A percentile compares a stretch with the other conserved stretches of the same genome.
These are phyloP conservation scores for Tricholaema leucomelas DNA, from an alignment of 2,113 vertebrate species.

Conservation along the genomic window DNA sequence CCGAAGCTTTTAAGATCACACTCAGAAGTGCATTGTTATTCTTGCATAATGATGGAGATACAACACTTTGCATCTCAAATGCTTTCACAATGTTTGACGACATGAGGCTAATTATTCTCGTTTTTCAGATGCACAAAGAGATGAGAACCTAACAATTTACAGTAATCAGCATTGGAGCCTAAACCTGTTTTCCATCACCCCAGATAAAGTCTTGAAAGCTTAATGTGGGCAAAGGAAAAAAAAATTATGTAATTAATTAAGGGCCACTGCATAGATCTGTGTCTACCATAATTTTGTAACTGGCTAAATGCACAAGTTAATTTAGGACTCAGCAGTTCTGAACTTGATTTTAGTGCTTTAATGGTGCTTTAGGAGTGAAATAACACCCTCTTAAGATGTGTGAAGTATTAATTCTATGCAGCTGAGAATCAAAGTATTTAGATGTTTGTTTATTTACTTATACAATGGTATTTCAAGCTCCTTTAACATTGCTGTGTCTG, in stretches of 20 bases:
- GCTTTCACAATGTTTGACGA: neutral
- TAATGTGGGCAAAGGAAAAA: neutral
- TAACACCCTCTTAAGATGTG: conserved; percentile 22
- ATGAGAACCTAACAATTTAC: neutral
- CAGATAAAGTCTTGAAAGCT: neutral
- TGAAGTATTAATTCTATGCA: neutral
- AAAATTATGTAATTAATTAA: neutral
- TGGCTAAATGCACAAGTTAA: neutral
- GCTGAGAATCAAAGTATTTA: conserved; percentile 24
- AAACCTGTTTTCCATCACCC: neutral
- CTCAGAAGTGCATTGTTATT: neutral
- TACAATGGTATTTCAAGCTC: conserved; percentile 34
- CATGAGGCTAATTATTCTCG: neutral
- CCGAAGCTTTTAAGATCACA: neutral
- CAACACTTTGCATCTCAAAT: neutral
- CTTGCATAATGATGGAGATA: neutral
- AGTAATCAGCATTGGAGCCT: neutral
- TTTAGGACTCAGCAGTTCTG: neutral
- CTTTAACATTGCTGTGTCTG: conserved; percentile 19
- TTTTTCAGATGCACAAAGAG: neutral
- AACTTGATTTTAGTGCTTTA: neutral
- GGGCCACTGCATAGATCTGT: neutral
- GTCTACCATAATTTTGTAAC: neutral
- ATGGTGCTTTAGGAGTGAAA: neutral
- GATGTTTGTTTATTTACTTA: conserved; percentile 51